phyloP scores from a whole-genome alignment of 2,113 vertebrate genomes.

The Eubucco bourcierii region DNA sequence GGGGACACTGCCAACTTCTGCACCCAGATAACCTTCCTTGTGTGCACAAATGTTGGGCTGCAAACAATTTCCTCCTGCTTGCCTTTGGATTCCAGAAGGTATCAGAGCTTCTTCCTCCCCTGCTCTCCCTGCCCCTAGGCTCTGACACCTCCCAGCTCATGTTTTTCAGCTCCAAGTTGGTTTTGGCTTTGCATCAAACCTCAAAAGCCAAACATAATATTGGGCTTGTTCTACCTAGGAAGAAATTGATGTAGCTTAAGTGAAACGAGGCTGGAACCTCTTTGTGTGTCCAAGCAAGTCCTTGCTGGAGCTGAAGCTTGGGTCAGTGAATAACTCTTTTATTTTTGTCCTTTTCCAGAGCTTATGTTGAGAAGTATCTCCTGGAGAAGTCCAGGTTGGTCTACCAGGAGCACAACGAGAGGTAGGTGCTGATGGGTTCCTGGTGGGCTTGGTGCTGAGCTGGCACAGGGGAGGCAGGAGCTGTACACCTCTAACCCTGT shows the following conservation, averaged over 20 bases:
- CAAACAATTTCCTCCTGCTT: neutral
- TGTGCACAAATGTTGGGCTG: neutral
- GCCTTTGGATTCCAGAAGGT: neutral
- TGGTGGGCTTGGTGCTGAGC: neutral
- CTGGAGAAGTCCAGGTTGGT: conserved; percentile 97
- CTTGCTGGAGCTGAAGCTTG: neutral
- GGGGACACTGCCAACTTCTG: neutral
- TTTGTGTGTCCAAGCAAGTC: neutral
- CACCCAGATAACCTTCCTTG: neutral
- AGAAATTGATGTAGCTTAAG: conserved; percentile 57
- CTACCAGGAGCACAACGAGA: conserved; percentile 97
- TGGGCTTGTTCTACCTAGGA: conserved; percentile 50
- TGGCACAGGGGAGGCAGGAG: neutral
- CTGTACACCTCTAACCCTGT: neutral
- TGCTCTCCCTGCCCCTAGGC: neutral
- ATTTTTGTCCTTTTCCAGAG: conserved; percentile 78
- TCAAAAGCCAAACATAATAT: conserved; percentile 66
- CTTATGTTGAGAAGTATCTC: conserved; percentile 97
- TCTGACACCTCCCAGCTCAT: conserved; percentile 19
- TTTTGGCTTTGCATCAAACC: conserved; percentile 49
- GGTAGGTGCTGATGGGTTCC: conserved; percentile 71
- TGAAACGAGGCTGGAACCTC: conserved; percentile 42
- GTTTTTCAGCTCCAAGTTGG: conserved; percentile 51
- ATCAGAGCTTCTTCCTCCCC: neutral
- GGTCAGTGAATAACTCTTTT: neutral